A percentile compares a stretch with the other conserved stretches of the same genome.
Evolutionary conservation across 2,888 invertebrate species (phyloP).

Genomic region (Heliconius ismenius): DNA sequence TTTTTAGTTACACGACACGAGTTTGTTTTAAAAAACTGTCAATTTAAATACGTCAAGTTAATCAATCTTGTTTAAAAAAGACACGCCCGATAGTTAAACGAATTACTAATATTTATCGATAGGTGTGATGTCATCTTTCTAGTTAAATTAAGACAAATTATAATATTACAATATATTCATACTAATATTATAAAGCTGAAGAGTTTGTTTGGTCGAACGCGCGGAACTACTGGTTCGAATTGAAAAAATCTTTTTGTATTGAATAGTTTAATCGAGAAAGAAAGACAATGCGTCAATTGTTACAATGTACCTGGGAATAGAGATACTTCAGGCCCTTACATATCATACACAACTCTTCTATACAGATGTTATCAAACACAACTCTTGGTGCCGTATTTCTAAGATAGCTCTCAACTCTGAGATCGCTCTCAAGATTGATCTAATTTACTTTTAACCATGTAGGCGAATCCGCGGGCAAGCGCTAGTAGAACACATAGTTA

Average conservation of each 20-base stretch:
- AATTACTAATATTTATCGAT: constrained; percentile 14
- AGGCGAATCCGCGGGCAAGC: neutral
- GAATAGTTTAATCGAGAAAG: too few relatives aligned
- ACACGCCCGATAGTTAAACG: neutral
- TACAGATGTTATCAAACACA: too few relatives aligned
- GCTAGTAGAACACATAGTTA: neutral
- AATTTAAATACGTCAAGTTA: neutral
- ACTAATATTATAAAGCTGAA: constrained; percentile 1
- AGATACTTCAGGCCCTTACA: too few relatives aligned
- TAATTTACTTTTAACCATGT: neutral
- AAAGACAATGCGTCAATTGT: neutral
- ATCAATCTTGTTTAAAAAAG: constrained; percentile 3
- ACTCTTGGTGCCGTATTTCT: too few relatives aligned
- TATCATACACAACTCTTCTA: too few relatives aligned
- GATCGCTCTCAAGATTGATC: too few relatives aligned
- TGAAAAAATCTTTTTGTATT: too few relatives aligned
- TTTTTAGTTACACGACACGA: neutral
- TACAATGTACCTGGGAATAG: neutral
- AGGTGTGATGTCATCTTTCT: constrained; percentile 6
- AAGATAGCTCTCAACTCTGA: too few relatives aligned
- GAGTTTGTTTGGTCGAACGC: neutral
- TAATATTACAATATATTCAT: neutral
- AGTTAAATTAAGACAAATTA: constrained; percentile 18
- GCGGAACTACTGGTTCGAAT: too few relatives aligned
- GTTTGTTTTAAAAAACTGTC: neutral